Percentiles rank a stretch among this genome's conserved stretches.
phyloP scores from a whole-genome alignment of 2,797 vertebrate species.

The Coregonus sp. region DNA sequence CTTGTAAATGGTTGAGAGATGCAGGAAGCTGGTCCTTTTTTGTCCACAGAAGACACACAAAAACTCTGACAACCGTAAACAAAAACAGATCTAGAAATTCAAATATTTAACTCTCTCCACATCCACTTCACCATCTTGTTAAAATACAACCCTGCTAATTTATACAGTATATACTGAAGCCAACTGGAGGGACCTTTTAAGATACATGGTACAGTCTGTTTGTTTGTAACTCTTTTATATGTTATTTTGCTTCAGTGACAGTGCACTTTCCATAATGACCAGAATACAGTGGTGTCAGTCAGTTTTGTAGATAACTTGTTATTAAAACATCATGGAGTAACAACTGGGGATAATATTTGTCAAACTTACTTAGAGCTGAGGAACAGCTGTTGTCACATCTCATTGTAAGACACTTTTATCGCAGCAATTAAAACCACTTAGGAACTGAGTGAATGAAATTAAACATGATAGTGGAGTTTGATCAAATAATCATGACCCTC shows the following conservation, averaged over 20 bases:
- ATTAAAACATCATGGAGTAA: slow-evolving; percentile 89
- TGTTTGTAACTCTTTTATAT: slow-evolving; percentile 83
- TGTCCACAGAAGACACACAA: slow-evolving; percentile 23
- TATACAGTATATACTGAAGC: slow-evolving; percentile 44
- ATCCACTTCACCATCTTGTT: slow-evolving; percentile 64
- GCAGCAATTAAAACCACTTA: slow-evolving; percentile 28
- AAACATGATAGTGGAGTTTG: slow-evolving; percentile 31
- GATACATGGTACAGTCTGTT: slow-evolving; percentile 71
- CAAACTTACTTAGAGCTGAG: not conserved
- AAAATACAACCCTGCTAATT: slow-evolving; percentile 62
- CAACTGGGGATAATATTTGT: slow-evolving; percentile 70
- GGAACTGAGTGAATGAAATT: slow-evolving; percentile 28
- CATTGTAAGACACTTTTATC: slow-evolving; percentile 15
- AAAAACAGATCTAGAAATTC: slow-evolving; percentile 47
- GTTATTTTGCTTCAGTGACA: slow-evolving; percentile 80
- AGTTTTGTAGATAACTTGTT: slow-evolving; percentile 97
- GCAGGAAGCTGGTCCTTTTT: slow-evolving; percentile 32
- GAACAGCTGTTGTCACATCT: slow-evolving; percentile 16
- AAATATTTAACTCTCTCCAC: slow-evolving; percentile 32
- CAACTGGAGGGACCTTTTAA: slow-evolving; percentile 63
- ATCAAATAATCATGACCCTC: slow-evolving; percentile 38
- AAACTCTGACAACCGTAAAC: slow-evolving; percentile 53
- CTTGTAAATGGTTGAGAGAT: not conserved
- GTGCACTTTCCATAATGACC: slow-evolving; percentile 77
- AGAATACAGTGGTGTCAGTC: slow-evolving; percentile 89